phyloP scores from a whole-genome alignment of 2,888 invertebrate genomes.

The Onthophagus sagittarius region DNA sequence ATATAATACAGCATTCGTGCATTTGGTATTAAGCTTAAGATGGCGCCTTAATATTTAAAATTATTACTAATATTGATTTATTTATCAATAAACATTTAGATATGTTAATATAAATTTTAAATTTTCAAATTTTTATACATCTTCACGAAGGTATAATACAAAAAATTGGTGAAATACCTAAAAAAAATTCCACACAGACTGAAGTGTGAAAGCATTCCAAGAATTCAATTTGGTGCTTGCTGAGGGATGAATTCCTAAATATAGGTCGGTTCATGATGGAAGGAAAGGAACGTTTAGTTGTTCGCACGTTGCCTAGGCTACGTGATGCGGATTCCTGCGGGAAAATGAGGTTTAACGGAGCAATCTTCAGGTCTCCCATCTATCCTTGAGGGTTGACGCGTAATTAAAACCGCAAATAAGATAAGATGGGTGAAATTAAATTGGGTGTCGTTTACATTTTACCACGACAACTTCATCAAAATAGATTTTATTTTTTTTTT shows the following conservation, averaged over 20 bases:
- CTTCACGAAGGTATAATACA: no score
- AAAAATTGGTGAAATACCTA: no score
- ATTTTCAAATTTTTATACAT: no score
- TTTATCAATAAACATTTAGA: no score
- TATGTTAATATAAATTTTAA: neutral
- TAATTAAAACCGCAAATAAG: conserved; percentile 7
- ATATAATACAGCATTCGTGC: no score
- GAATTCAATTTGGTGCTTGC: conserved; percentile 1
- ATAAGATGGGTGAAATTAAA: neutral
- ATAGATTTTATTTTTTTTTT: no score
- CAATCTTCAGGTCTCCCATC: conserved; percentile 10
- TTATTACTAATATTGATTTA: no score
- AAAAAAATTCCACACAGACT: no score
- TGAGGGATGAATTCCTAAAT: neutral
- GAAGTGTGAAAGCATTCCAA: conserved; percentile 5
- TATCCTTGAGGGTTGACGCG: conserved; percentile 2
- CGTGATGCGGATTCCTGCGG: conserved; percentile 11
- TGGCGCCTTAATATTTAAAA: no score
- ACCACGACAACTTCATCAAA: neutral
- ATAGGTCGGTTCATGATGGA: conserved; percentile 18
- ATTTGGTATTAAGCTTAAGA: no score
- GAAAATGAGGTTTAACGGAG: conserved; percentile 22
- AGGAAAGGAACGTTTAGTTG: conserved; percentile 5
- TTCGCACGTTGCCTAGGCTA: conserved; percentile 19
- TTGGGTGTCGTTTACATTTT: neutral